Percentiles rank a stretch among this genome's conserved stretches.
These are phyloP conservation scores for Pelmatolapia mariae DNA, from an alignment of 2,113 vertebrate species.

Conservation along the genomic window DNA sequence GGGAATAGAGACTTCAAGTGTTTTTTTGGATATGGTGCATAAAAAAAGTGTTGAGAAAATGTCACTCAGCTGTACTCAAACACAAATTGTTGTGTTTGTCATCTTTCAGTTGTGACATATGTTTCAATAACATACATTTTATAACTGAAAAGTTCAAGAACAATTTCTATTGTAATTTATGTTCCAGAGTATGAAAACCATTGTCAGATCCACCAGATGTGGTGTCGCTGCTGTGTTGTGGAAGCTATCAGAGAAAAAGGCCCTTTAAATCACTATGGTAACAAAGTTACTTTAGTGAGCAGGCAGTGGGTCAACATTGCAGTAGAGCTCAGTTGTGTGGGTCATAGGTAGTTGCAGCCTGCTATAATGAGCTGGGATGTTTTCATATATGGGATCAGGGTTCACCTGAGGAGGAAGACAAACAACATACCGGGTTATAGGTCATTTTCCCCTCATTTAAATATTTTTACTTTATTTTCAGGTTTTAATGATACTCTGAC, in stretches of 20 bases:
- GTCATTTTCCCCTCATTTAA: neutral
- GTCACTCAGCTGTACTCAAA: neutral
- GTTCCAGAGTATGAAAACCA: neutral
- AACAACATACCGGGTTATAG: neutral
- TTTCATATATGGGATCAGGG: neutral
- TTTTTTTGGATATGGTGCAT: neutral
- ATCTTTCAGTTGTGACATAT: neutral
- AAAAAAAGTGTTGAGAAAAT: neutral
- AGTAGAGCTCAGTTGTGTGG: neutral
- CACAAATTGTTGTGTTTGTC: fast-evolving
- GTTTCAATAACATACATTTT: fast-evolving
- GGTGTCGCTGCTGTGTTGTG: neutral
- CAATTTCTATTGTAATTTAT: neutral
- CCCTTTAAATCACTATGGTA: neutral
- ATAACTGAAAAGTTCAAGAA: neutral
- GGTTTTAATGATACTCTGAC: neutral
- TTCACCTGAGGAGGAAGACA: neutral
- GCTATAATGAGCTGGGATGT: neutral
- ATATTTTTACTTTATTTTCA: neutral
- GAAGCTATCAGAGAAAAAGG: neutral
- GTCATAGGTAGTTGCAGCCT: fast-evolving
- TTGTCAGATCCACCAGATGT: neutral
- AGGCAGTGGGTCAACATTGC: neutral
- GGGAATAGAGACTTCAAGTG: fast-evolving
- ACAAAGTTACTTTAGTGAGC: neutral